Base-by-base conservation (phyloP, 2,113 vertebrate species). In the Lipotes vexillifer region DNA sequence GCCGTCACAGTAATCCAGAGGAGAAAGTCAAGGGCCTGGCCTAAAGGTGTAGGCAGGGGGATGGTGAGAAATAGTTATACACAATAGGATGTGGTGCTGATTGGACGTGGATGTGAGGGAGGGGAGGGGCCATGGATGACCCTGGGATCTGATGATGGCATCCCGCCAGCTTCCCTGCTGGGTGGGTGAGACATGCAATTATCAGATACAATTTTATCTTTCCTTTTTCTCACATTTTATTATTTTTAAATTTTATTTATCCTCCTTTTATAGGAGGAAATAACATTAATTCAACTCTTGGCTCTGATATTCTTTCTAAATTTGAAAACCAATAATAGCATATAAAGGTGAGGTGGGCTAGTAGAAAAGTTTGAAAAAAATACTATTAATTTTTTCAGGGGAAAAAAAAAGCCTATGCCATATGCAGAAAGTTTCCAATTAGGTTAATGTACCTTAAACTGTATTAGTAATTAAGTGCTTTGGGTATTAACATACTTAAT, bases 401-500 rank as follows among this genome's bases (percentile, higher is more conserved):
- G 15, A 3, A 95, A 41, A 96, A 33, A 41, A 97, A 59, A 38
- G 3, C 33, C 92, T 84, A 69, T 97, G 9, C 33, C 97, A 97
- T 87, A 94, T 93, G 88, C 86, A 96, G n/a, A 97, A 97, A 97
- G 94, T 91, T 98, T 98, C 90, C 97, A 97, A 86, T 81, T 93
- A 98, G 80, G 98, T 96, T 97, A 98, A 98, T 71, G 93, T 68
- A 98, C 65, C 77, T 98, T 97, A 97, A 98, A 98, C 96, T 93
- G 96, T 97, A 93, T 95, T 97, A 95, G 95, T 78, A 97, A 94
- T 88, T 97, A 98, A 96, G 88, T 97, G 93, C 90, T 98, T 97
- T 98, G 98, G 95, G 98, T 98, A 98, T 98, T 98, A 98, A 98
- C 97, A 97, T 98, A 97, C 96, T 96, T 98, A 98, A 97, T 98